Percentiles rank a stretch among this genome's conserved stretches.
Evolutionary conservation across 2,113 vertebrate genomes (phyloP).

Genomic region (Channa argus): DNA sequence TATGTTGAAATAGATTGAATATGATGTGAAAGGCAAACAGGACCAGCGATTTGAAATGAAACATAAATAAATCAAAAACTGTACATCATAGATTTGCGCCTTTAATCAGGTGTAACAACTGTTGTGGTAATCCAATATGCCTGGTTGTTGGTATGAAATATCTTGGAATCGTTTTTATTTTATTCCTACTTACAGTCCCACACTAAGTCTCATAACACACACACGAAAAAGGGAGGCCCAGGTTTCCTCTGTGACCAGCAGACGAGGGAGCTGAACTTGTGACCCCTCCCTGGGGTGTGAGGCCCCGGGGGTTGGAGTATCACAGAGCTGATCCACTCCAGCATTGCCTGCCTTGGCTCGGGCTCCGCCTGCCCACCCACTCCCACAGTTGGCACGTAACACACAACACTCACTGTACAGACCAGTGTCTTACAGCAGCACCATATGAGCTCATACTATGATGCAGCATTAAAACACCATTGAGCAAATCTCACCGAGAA

Average conservation of each 20-base stretch:
- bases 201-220: constrained; percentile 1
- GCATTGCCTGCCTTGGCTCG: constrained; percentile 63
- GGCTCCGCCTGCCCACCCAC: constrained; percentile 62
- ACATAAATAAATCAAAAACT: constrained; percentile 7
- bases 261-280: constrained; percentile 83
- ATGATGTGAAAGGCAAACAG: constrained; percentile 76
- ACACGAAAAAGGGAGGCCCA: constrained; percentile 38
- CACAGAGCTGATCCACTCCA: constrained; percentile 80
- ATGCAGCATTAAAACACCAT: constrained; percentile 32
- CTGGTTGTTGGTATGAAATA: constrained; percentile 1
- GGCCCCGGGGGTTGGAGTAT: constrained; percentile 72
- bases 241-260: constrained; percentile 72
- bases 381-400: constrained; percentile 73
- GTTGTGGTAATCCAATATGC: constrained; percentile 21
- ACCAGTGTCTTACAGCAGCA: constrained; percentile 33
- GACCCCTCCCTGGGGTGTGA: constrained; percentile 76
- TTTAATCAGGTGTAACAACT: constrained; percentile 18
- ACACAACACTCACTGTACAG: constrained; percentile 64
- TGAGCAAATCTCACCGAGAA: constrained; percentile 14
- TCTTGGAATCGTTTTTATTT: not conserved
- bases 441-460: constrained; percentile 39
- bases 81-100: not conserved
- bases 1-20: constrained; percentile 76
- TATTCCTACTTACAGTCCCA: constrained; percentile 4
- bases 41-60: constrained; percentile 39